phyloP scores from a whole-genome alignment of 1,140 invertebrate genomes.

The Zaprionus taronus region DNA sequence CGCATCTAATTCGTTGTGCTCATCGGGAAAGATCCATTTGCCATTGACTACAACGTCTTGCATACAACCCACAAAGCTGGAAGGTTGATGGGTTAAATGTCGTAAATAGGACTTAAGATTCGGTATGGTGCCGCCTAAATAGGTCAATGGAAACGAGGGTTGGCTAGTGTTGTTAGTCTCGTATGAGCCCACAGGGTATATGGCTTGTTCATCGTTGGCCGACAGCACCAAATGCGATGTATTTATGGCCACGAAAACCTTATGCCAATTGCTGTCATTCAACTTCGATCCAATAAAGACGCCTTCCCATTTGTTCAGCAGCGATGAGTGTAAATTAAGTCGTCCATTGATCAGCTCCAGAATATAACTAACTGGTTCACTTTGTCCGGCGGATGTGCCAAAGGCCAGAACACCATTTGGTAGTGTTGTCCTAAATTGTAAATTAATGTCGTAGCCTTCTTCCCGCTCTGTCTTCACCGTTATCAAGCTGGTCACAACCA shows the following conservation, averaged over 20 bases:
- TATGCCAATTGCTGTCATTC: conserved; percentile 95
- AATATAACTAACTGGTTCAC: conserved; percentile 89
- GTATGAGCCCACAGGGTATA: conserved; percentile 93
- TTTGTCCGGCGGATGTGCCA: conserved; percentile 87
- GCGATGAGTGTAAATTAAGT: conserved; percentile 93
- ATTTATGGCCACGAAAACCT: conserved; percentile 93
- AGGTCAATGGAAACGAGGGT: conserved; percentile 92
- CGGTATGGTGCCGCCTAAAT: conserved; percentile 90
- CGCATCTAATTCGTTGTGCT: conserved; percentile 39
- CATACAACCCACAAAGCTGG: conserved; percentile 95
- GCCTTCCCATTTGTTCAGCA: conserved; percentile 95
- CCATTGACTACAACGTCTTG: conserved; percentile 95
- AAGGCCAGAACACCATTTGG: conserved; percentile 92
- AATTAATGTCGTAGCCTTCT: conserved; percentile 94
- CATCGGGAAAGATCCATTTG: conserved; percentile 88
- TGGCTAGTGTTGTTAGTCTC: conserved; percentile 89
- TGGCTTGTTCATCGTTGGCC: conserved; percentile 94
- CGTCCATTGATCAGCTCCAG: conserved; percentile 92
- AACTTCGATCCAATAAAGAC: conserved; percentile 93
- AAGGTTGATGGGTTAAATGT: conserved; percentile 89
- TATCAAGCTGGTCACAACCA: conserved; percentile 91
- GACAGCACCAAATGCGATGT: conserved; percentile 93
- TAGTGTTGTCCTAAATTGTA: conserved; percentile 95
- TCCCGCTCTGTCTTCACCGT: conserved; percentile 91
- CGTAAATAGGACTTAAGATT: conserved; percentile 86